These are phyloP conservation scores for Dolichomitus sp. DNA, from an alignment of 2,888 invertebrate species.

Conservation along the genomic window DNA sequence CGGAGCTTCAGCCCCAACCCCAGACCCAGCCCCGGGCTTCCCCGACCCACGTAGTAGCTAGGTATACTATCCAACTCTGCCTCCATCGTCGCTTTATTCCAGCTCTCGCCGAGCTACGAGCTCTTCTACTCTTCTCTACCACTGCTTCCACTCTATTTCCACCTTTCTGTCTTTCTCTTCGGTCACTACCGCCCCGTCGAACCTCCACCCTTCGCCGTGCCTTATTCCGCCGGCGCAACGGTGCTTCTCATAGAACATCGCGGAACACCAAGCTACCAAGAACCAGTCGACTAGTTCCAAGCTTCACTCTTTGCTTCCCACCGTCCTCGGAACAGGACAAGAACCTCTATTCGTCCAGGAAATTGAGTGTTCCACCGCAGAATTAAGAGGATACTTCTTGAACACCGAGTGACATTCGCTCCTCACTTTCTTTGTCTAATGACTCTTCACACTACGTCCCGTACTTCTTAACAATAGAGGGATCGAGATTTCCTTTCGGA, in stretches of 20 bases:
- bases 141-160: slow-evolving; percentile 60
- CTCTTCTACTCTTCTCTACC: slow-evolving; percentile 36
- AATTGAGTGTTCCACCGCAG: slow-evolving; percentile 77
- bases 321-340: slow-evolving; percentile 65
- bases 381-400: slow-evolving; percentile 71
- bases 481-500: not conserved
- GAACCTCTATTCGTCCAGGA: slow-evolving; percentile 76
- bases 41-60: slow-evolving; percentile 52
- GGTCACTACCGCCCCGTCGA: slow-evolving; percentile 38
- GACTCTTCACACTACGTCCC: slow-evolving; percentile 26
- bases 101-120: slow-evolving; percentile 51
- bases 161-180: slow-evolving; percentile 64
- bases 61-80: slow-evolving; percentile 44
- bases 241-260: slow-evolving; percentile 8
- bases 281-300: slow-evolving; percentile 7
- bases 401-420: slow-evolving; percentile 18
- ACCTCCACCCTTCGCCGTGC: slow-evolving; percentile 12
- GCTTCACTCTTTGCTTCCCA: slow-evolving; percentile 68
- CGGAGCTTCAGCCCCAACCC: slow-evolving; percentile 22
- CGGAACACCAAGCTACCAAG: not conserved
- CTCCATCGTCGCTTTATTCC: slow-evolving; percentile 62
- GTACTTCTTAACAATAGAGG: not conserved
- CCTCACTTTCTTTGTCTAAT: slow-evolving; percentile 30
- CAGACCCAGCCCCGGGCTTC: slow-evolving; percentile 49
- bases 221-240: slow-evolving; percentile 29